Evolutionary conservation across 2,888 invertebrate species (phyloP), one percentile per base, ranked within the genome.

Genomic region (Tortrix viridana): DNA sequence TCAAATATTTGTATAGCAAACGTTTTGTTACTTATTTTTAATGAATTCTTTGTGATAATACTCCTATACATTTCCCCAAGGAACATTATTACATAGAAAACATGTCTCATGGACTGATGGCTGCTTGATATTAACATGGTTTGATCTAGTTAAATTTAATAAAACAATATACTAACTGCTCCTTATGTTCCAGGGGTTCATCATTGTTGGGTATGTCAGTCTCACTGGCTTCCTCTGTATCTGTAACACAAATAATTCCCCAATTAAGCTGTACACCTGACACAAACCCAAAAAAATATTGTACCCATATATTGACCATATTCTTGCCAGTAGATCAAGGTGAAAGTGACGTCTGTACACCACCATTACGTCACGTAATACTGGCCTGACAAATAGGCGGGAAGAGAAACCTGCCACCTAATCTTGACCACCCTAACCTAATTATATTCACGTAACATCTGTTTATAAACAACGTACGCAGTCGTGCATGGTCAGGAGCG

Each of bases 221-320:
- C 87, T 98, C 98, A 86, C 98, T 98, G 0, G 98, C 98, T 92
- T 98, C 98, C 87, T 98, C 98, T 0, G 98, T 98, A 83, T 98
- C 98, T 84, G 79, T 44, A 82, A 74, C 70, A 22, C 57, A 66
- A 71, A 62, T 59, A 19, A 26, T 57, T 59, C 38, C 37, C 20
- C 19, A 26, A 63, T 26, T 54, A 63, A 55, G 2, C 14, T 37
- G 53, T 22, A 55, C 53, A 38, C 52, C 55, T 46, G 56, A 19
- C 65, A 60, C 43, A 47, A 64, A 49, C 16, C 20, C 41, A 20
- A 41, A 38, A 37, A 52, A 38, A 32, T 52, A 18, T 32, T 43
- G 22, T 55, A 32, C 50, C 44, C 53, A 46, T 19, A 20, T 41
- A 20, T 16, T 58, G 47, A 58, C 53, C 57, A 53, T 47, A 19